Evolutionary conservation across 2,888 invertebrate genomes (phyloP).

Genomic region (Nipponacmea schrenckii): DNA sequence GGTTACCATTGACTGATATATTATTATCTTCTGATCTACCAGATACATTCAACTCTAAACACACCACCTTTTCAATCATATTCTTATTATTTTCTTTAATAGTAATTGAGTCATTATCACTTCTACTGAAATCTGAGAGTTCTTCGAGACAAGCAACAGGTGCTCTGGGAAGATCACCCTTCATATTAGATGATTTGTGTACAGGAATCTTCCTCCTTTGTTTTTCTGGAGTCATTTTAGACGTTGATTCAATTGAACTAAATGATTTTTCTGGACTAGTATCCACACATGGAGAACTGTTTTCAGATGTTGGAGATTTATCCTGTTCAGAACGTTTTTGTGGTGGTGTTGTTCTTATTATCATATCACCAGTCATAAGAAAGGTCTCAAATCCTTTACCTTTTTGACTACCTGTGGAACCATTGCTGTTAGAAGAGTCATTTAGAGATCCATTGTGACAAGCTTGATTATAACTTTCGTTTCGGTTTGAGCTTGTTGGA

Average conservation of each 20-base stretch:
- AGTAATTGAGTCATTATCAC: neutral
- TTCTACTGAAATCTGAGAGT: slow-evolving; percentile 27
- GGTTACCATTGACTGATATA: slow-evolving; percentile 18
- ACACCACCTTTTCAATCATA: neutral
- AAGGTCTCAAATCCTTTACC: slow-evolving; percentile 71
- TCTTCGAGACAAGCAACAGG: slow-evolving; percentile 41
- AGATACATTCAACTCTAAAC: slow-evolving; percentile 9
- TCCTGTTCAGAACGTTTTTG: slow-evolving; percentile 22
- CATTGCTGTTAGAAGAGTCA: slow-evolving; percentile 12
- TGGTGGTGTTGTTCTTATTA: slow-evolving; percentile 83
- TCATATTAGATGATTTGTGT: slow-evolving; percentile 12
- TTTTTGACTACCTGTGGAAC: slow-evolving; percentile 34
- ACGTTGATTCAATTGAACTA: neutral
- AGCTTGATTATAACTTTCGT: slow-evolving; percentile 4
- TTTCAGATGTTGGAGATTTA: neutral
- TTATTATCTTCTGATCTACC: slow-evolving; percentile 10
- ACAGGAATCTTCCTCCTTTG: slow-evolving; percentile 16
- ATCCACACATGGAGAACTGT: neutral
- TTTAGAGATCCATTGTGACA: slow-evolving; percentile 2
- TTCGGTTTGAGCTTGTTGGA: neutral
- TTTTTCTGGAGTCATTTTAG: slow-evolving; percentile 11
- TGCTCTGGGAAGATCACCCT: slow-evolving; percentile 25
- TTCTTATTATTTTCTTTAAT: neutral
- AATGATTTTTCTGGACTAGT: neutral
- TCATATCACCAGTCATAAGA: slow-evolving; percentile 98